Evolutionary conservation across 2,888 invertebrate genomes (phyloP).

Genomic region (Heliconius charithonia): DNA sequence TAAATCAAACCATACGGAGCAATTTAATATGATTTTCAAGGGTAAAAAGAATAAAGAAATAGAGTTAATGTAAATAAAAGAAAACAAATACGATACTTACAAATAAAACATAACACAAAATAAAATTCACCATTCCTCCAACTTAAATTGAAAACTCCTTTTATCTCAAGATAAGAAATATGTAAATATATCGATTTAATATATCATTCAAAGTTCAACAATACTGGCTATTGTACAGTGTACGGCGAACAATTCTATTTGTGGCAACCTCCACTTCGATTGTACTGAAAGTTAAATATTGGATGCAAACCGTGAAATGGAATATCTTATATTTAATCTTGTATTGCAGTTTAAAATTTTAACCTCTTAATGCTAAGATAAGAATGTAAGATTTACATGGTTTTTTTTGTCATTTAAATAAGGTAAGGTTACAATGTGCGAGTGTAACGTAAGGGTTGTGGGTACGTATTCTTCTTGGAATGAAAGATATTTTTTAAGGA

Average conservation of each 20-base stretch:
- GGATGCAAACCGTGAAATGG: slow-evolving; percentile 60
- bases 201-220: slow-evolving; percentile 4
- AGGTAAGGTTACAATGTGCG: neutral
- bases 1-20: no score
- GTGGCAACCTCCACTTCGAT: slow-evolving; percentile 27
- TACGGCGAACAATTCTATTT: slow-evolving; percentile 27
- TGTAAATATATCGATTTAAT: neutral
- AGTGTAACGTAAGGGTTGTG: neutral
- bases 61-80: neutral
- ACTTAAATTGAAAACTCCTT: neutral
- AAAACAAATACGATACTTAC: slow-evolving; percentile 10
- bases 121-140: neutral
- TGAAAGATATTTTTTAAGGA: no score
- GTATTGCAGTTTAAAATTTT: slow-evolving; percentile 9
- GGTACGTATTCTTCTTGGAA: neutral
- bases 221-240: slow-evolving; percentile 8
- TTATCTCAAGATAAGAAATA: neutral
- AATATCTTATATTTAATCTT: slow-evolving; percentile 37
- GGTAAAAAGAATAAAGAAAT: no score
- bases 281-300: slow-evolving; percentile 45
- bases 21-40: no score
- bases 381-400: neutral
- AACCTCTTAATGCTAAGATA: neutral
- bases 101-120: slow-evolving; percentile 3
- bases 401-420: neutral